Percentiles rank a stretch among this genome's conserved stretches.
phyloP scores from a whole-genome alignment of 2,113 vertebrate species.

The Oreocharis arfaki region DNA sequence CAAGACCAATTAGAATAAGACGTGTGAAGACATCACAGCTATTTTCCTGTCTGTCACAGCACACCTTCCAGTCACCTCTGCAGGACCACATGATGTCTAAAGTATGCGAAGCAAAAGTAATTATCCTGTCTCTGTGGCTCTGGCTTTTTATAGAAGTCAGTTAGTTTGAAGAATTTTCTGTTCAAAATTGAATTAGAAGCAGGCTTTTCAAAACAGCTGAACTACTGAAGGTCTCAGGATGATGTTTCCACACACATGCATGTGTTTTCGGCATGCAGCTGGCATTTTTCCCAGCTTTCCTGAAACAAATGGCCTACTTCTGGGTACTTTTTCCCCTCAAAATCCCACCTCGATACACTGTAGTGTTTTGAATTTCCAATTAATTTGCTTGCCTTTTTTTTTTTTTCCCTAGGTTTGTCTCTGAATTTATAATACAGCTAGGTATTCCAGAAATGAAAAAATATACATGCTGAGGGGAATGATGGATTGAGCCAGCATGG shows the following conservation, averaged over 20 bases:
- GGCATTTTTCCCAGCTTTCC: neutral
- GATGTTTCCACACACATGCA: neutral
- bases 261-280: neutral
- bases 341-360: neutral
- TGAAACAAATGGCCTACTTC: neutral
- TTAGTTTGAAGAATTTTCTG: neutral
- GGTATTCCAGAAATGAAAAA: neutral
- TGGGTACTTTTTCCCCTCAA: neutral
- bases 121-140: neutral
- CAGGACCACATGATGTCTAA: neutral
- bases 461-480: neutral
- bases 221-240: neutral
- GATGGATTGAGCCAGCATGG: neutral
- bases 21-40: neutral
- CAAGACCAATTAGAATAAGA: neutral
- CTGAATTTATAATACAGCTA: neutral
- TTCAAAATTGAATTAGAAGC: conserved; percentile 30
- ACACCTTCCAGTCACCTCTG: neutral
- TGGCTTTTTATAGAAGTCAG: neutral
- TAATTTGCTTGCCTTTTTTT: neutral
- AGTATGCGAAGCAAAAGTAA: neutral
- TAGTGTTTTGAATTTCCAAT: neutral
- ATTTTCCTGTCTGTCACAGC: neutral
- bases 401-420: neutral
- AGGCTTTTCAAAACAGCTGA: conserved; percentile 10